Base-by-base conservation (phyloP, 1,140 invertebrate species). In the Aricia agestis region DNA sequence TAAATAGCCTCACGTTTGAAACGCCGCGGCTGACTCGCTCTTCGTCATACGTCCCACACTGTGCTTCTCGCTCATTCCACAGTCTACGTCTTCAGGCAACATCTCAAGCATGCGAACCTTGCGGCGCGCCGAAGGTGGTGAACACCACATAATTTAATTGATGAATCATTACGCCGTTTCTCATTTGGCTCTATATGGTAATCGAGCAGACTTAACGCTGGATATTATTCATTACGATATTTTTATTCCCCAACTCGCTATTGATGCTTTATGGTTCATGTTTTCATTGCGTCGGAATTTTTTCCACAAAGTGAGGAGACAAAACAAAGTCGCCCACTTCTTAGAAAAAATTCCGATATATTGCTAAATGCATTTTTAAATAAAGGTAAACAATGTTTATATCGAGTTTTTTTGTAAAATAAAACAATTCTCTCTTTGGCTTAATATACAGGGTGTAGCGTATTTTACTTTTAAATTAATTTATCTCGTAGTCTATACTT, bases 1-100 rank as follows among this genome's bases (percentile, higher is more conserved):
- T 92, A 92, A 92, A 92, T 92, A 92, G 91, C 91, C 87, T 89
- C 84, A 79, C 80, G 81, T 86, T 82, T 80, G 83, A 85, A 61
- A 84, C 83, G 77, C 73, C 76, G 83, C 76, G 75, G 75, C 85
- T 76, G 79, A 84, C 77, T 83, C 85, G 76, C 66, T 84, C 87
- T 80, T 82, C 87, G 86, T 91, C 89, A 90, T 75, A 85, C 87
- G 82, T 80, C 89, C 89, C 87, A 89, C 89, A 86, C 86, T 83
- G 68, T 85, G 81, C 74, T 91, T 90, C 87, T 90, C 87, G 89
- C 89, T 91, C 88, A 87, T 91, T 90, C 87, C 80, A 89, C 82
- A 19, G 77, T 82, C 79, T 81, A 75, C 78, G 76, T 76, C 75
- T 52, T 1, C 45, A 68, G 71, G 71, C 70, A 68, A 72, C 69